Percentiles rank a stretch among this genome's conserved stretches.
Conservation (phyloP, 1,140 invertebrate species). For the Diprion similis region DNA sequence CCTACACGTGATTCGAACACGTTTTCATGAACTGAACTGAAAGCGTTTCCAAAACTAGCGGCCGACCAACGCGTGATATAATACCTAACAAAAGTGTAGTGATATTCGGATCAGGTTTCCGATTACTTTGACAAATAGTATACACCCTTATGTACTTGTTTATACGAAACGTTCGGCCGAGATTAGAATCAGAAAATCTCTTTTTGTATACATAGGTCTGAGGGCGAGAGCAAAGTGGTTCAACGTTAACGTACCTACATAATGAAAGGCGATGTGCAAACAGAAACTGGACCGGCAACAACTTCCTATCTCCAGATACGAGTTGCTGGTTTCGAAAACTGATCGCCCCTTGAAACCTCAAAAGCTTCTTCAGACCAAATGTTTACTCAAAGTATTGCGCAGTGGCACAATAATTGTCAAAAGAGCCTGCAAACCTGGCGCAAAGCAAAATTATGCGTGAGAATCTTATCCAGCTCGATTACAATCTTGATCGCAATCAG, state of each 20-base stretch:
- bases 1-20: too few relatives aligned
- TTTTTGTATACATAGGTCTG: too few relatives aligned
- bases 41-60: too few relatives aligned
- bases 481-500: too few relatives aligned
- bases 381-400: background rate
- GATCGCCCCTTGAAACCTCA: background rate
- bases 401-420: conserved; percentile 1
- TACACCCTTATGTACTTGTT: too few relatives aligned
- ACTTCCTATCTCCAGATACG: background rate
- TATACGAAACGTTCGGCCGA: too few relatives aligned
- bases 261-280: background rate
- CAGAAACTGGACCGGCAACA: background rate
- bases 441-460: conserved; percentile 1
- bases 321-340: background rate
- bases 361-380: background rate
- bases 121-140: too few relatives aligned
- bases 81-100: too few relatives aligned
- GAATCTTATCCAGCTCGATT: background rate
- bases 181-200: too few relatives aligned
- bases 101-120: too few relatives aligned
- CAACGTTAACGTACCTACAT: background rate
- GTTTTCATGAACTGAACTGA: too few relatives aligned
- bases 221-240: background rate
- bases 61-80: too few relatives aligned
- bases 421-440: background rate